These are phyloP conservation scores for Xiphydria camelus DNA, from an alignment of 2,888 invertebrate species.

Conservation along the genomic window DNA sequence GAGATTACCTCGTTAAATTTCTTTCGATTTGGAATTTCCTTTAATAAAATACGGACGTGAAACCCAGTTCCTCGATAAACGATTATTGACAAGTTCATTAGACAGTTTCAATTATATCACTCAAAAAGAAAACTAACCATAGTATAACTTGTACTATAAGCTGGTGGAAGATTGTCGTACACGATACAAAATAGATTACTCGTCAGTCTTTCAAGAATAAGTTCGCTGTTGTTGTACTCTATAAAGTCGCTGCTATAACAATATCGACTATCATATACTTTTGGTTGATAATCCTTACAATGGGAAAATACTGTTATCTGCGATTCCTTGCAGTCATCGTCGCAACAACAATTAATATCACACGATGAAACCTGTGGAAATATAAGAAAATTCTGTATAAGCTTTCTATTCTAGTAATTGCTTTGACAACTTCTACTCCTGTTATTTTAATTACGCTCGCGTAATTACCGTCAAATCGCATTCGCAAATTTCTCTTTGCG, in stretches of 20 bases:
- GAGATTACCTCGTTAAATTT: constrained; percentile 31
- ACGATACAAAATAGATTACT: constrained; percentile 65
- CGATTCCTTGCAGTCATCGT: constrained; percentile 69
- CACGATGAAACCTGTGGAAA: constrained; percentile 68
- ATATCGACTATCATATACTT: constrained; percentile 55
- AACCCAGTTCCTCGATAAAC: too few species aligned
- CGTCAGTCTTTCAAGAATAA: constrained; percentile 49
- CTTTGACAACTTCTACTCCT: too few species aligned
- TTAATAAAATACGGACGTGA: constrained; percentile 11
- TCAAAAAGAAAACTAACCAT: constrained; percentile 24
- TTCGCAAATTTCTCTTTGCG: constrained; percentile 57
- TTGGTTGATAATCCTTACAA: constrained; percentile 60
- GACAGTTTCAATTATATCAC: too few species aligned
- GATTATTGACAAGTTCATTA: too few species aligned
- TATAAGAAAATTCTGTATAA: too few species aligned
- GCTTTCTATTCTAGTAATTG: too few species aligned
- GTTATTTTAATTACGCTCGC: too few species aligned
- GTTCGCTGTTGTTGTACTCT: constrained; percentile 61
- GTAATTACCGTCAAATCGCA: constrained; percentile 64
- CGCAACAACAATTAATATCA: constrained; percentile 86
- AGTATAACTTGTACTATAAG: constrained; percentile 38
- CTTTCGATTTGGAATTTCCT: constrained; percentile 36
- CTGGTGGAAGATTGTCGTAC: constrained; percentile 62
- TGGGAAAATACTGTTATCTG: constrained; percentile 66
- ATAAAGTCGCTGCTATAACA: constrained; percentile 62